These are phyloP conservation scores for Pipistrellus nathusii DNA, from an alignment of 2,797 vertebrate genomes.

Conservation along the genomic window DNA sequence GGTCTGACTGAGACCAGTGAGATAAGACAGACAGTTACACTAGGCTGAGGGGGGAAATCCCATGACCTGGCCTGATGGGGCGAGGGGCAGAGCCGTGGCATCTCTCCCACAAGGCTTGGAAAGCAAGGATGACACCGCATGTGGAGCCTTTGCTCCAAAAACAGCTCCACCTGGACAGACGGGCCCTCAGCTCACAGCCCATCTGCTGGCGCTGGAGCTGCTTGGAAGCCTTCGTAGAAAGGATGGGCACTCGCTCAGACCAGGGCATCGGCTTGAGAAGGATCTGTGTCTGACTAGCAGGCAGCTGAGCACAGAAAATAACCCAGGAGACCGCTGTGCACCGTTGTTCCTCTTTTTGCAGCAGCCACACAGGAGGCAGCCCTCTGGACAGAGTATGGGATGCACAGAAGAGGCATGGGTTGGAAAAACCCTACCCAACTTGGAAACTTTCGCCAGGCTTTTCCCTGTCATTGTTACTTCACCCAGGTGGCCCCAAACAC, in stretches of 20 bases:
- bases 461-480: not conserved
- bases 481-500: not conserved
- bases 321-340: not conserved
- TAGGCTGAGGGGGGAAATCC: not conserved
- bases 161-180: not conserved
- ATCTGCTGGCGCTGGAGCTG: not conserved
- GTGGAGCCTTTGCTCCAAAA: not conserved
- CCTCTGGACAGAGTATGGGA: not conserved
- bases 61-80: not conserved
- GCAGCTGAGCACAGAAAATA: not conserved
- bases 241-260: too few relatives aligned
- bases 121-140: fast-evolving
- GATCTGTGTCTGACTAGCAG: not conserved
- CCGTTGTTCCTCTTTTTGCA: not conserved
- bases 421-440: not conserved
- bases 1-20: not conserved
- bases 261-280: not conserved
- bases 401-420: not conserved
- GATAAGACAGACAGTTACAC: not conserved
- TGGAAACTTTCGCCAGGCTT: not conserved
- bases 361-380: not conserved
- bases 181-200: not conserved
- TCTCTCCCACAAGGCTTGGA: not conserved
- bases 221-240: not conserved
- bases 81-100: not conserved